Evolutionary conservation across 2,113 vertebrate genomes (phyloP).

Genomic region (Ifrita kowaldi): DNA sequence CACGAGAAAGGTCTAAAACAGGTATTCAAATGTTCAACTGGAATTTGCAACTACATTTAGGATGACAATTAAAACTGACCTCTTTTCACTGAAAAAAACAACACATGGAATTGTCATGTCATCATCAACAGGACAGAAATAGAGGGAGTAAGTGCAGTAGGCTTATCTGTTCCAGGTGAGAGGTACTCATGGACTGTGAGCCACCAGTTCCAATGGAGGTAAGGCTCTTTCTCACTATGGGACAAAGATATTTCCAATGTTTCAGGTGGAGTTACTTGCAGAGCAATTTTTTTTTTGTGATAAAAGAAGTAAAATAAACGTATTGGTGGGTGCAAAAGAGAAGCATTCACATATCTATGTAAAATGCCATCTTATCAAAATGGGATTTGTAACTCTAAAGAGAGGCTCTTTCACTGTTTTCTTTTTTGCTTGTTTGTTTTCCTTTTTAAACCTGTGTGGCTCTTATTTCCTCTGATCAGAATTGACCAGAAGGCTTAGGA

Average conservation of each 20-base stretch:
- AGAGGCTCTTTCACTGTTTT: not conserved
- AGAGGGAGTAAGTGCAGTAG: not conserved
- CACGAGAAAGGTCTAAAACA: not conserved
- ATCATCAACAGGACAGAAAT: not conserved
- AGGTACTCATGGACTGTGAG: not conserved
- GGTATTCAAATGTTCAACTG: not conserved
- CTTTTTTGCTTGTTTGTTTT: not conserved
- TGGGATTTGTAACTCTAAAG: not conserved
- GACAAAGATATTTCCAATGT: not conserved
- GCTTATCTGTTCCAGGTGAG: not conserved
- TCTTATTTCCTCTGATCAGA: not conserved
- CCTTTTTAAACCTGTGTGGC: not conserved
- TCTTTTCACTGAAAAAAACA: not conserved
- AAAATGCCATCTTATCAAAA: not conserved
- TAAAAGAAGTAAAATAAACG: not conserved
- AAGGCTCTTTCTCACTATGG: not conserved
- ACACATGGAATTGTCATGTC: not conserved
- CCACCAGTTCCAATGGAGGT: not conserved
- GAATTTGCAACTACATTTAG: slow-evolving; percentile 14
- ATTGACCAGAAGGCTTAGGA: not conserved
- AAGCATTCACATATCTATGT: not conserved
- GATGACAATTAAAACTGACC: not conserved
- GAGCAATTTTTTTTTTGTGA: not conserved
- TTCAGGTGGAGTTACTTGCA: not conserved
- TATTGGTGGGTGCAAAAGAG: not conserved